Evolutionary conservation across 2,888 invertebrate species (phyloP), one percentile per base, ranked within the genome.

Genomic region (Luperina testacea): DNA sequence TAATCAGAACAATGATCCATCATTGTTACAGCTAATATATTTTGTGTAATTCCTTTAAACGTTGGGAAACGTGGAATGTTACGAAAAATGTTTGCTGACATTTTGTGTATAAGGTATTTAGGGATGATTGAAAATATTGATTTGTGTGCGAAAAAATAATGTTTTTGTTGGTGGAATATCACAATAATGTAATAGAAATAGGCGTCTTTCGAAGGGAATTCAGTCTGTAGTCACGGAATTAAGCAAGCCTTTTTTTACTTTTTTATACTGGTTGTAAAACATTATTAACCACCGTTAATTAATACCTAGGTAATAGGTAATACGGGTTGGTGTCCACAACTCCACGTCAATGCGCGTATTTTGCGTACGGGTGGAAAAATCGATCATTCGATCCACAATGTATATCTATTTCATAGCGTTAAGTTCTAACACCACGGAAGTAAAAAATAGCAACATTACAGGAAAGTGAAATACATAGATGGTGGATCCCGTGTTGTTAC

Each of bases 1-100:
- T 81, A 87, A 88, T 88, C 81, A 80, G 51, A 72, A 63, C 11
- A 71, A 65, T 68, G 77, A 79, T 83, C 80, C 75, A 74, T 85
- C 85, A 85, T 74, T 82, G 78, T 80, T 81, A 77, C 68, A 74
- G 53, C 72, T 80, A 70, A 73, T 86, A 75, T 75, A 78, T 75
- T 75, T 78, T 83, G 69, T 74, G 68, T 77, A 67, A 85, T 86
- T 65, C 45, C 32, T 77, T 75, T 78, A 82, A 82, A 78, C 61
- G n/a, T 74, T 67, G 32, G n/a, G 24, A 59, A 59, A 59, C n/a
- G 38, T 32, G 42, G 32, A 72, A 45, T 27, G 51, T 48, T n/a
- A 15, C 24, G 61, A 24, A 68, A 59, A 82, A 78, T 51, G 24
- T 59, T 64, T 20, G 45, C 11, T 53, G 38, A 57, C 24, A 38